Evolutionary conservation across 2,888 invertebrate species (phyloP), one percentile per base, ranked within the genome.

Genomic region (Bhutanitis thaidina): DNA sequence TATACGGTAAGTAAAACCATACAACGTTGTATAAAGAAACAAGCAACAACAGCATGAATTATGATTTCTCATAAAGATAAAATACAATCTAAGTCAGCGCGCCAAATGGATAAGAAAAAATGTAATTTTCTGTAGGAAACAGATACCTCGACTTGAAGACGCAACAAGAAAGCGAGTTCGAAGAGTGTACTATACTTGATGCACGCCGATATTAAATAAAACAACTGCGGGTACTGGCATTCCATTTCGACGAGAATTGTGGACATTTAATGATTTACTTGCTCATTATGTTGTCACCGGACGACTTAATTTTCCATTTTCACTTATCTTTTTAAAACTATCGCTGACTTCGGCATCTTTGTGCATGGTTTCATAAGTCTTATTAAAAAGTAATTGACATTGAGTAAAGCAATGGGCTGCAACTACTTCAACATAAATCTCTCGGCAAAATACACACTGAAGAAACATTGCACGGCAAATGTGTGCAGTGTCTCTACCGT

Each of bases 31-130:
- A 67, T 27, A 67, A 14, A 34, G 65, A 71, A 73, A 73, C 64
- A 67, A 71, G 77, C 79, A 82, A 81, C 80, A 86, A 82, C 77
- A 79, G 74, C 67, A 82, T 84, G 85, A 86, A 83, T 83, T 86
- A 86, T 82, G 87, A 85, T 86, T 84, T 81, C 83, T 69, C 82
- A 83, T 86, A 83, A 86, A 86, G 84, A 86, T 87, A 87, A 86
- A 84, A 84, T 81, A 87, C 80, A 85, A 83, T 80, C 80, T 82
- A 81, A 83, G 82, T 80, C 72, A 77, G 75, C 79, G 75, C 73
- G 79, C 77, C 79, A 82, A 87, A 85, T 80, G 80, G 77, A 65
- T 73, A 67, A 78, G 81, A 84, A 84, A 82, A 85, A 86, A 83
- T 75, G 71, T 77, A 76, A 80, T 84, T 81, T 83, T 72, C 76